Evolutionary conservation across 2,797 vertebrate genomes (phyloP).

Genomic region (Leuciscus waleckii): DNA sequence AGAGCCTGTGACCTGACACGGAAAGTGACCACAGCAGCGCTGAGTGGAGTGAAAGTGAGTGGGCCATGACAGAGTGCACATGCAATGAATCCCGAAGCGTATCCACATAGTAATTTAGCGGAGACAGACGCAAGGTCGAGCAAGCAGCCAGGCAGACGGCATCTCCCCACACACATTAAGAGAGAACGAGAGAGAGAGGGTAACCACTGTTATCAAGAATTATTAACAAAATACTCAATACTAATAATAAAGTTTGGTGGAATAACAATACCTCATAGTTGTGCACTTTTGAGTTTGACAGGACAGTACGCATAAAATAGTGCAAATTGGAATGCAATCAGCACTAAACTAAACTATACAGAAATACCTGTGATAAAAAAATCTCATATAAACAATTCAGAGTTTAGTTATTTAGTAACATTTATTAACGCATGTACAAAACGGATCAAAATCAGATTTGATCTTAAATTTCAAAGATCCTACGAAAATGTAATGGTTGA

Average conservation of each 20-base stretch:
- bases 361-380: background rate
- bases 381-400: background rate
- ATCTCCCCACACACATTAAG: conserved; percentile 26
- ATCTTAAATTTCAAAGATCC: background rate
- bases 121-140: conserved; percentile 49
- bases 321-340: background rate
- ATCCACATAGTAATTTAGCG: conserved; percentile 55
- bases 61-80: conserved; percentile 49
- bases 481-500: background rate
- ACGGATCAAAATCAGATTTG: background rate
- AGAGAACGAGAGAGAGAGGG: background rate
- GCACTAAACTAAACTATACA: background rate
- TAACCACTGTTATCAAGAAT: conserved; percentile 1
- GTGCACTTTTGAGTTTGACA: background rate
- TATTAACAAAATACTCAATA: background rate
- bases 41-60: conserved; percentile 24
- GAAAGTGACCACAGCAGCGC: conserved; percentile 47
- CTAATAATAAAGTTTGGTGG: background rate
- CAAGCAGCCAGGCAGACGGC: conserved; percentile 40
- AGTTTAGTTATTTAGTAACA: background rate
- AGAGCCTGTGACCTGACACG: conserved; percentile 39
- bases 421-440: background rate
- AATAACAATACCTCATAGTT: background rate
- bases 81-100: conserved; percentile 54
- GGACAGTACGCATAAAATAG: background rate